Evolutionary conservation across 2,888 invertebrate species (phyloP).

Genomic region (Gastrophysa polygoni): DNA sequence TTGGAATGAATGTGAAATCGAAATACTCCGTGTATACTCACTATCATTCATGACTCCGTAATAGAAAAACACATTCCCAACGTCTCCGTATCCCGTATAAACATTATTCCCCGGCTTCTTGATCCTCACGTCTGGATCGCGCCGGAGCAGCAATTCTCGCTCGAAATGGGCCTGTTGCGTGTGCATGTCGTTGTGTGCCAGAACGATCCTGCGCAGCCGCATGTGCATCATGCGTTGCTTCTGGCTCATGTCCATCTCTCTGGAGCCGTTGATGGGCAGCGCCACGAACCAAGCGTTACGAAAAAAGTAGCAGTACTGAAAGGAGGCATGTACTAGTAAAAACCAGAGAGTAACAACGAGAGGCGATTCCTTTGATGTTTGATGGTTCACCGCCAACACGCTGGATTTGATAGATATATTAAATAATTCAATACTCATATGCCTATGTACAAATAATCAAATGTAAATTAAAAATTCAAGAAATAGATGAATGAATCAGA

Average conservation of each 20-base stretch:
- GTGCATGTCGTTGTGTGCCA: slow-evolving; percentile 52
- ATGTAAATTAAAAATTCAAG: no score
- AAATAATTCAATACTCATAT: no score
- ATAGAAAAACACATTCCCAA: slow-evolving; percentile 50
- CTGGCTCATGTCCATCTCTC: slow-evolving; percentile 46
- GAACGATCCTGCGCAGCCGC: slow-evolving; percentile 50
- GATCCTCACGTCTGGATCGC: slow-evolving; percentile 32
- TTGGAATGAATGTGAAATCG: no score
- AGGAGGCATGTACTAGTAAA: no score
- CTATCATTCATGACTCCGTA: slow-evolving; percentile 55
- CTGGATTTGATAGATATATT: no score
- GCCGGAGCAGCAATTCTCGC: slow-evolving; percentile 44
- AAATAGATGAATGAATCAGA: no score
- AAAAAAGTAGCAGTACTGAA: slow-evolving; percentile 47
- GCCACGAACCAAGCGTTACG: slow-evolving; percentile 52
- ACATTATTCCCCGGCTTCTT: slow-evolving; percentile 49
- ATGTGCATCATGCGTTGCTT: slow-evolving; percentile 53
- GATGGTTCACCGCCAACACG: no score
- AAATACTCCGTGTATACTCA: slow-evolving; percentile 34
- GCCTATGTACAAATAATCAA: no score
- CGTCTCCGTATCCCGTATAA: slow-evolving; percentile 53
- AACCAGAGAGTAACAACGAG: no score
- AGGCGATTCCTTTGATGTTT: no score
- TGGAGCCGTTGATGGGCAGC: slow-evolving; percentile 43
- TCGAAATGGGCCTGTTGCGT: slow-evolving; percentile 50